These are phyloP conservation scores for Cyclopterus lumpus DNA, from an alignment of 2,797 vertebrate species.

Conservation along the genomic window DNA sequence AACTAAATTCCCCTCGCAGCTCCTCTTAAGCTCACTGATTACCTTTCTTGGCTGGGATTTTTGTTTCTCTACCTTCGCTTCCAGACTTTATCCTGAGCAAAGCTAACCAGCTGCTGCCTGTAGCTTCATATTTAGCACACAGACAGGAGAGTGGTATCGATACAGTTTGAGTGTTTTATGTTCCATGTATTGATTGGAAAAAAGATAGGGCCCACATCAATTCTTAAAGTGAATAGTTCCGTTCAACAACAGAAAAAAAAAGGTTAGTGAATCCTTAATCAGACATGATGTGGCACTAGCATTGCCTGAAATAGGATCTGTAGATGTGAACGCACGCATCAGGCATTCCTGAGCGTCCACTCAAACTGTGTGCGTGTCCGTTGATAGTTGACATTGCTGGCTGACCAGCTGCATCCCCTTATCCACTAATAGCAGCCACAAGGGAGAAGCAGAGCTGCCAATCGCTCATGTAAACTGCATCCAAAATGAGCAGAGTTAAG, in stretches of 20 bases:
- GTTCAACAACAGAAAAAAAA: not conserved
- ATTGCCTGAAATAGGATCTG: not conserved
- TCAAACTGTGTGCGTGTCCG: conserved; percentile 39
- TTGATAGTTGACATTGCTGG: conserved; percentile 38
- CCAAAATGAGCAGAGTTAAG: conserved; percentile 17
- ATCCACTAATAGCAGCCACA: conserved; percentile 51
- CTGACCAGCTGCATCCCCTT: conserved; percentile 63
- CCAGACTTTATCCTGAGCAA: not conserved
- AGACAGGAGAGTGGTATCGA: not conserved
- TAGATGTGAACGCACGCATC: conserved; percentile 11
- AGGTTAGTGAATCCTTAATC: not conserved
- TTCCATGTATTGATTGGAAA: not conserved
- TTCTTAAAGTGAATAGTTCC: not conserved
- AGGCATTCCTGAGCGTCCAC: conserved; percentile 32
- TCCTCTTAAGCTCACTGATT: not conserved
- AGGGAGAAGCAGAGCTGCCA: conserved; percentile 38
- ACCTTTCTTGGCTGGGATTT: not conserved
- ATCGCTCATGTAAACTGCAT: conserved; percentile 31
- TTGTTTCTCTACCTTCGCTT: not conserved
- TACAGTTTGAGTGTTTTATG: not conserved
- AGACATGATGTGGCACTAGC: not conserved
- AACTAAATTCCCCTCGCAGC: not conserved
- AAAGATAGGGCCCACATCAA: too few relatives aligned
- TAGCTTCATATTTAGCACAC: not conserved
- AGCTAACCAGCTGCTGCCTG: not conserved